Conservation (phyloP, 2,888 invertebrate genomes). For the Eristalis arbustorum region DNA sequence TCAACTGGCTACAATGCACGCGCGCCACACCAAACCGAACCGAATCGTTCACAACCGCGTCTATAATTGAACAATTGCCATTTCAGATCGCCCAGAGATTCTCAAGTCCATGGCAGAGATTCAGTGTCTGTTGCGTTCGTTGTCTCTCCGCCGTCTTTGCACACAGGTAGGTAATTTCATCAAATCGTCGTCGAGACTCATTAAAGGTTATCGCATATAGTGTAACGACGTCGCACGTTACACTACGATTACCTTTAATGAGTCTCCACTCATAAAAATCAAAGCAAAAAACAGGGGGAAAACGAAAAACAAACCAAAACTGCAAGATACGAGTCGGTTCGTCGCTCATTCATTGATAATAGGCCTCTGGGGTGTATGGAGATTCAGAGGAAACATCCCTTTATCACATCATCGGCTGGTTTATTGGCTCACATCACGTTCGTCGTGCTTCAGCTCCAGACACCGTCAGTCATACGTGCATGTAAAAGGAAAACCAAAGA, state of each 20-base stretch:
- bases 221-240: not conserved
- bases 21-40: slow-evolving; percentile 18
- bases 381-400: not conserved
- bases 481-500: not conserved
- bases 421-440: not conserved
- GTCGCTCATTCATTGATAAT: slow-evolving; percentile 21
- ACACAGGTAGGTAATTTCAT: slow-evolving; percentile 51
- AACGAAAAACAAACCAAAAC: not conserved
- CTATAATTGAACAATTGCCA: not conserved
- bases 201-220: slow-evolving; percentile 46
- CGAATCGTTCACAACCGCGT: slow-evolving; percentile 36
- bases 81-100: not conserved
- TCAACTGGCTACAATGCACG: not conserved
- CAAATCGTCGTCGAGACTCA: slow-evolving; percentile 48
- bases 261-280: not conserved
- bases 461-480: not conserved
- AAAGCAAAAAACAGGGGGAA: too few relatives aligned
- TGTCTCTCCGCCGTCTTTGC: not conserved
- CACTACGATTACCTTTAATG: too few relatives aligned
- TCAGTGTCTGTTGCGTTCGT: not conserved
- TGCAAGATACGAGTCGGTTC: not conserved
- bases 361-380: not conserved
- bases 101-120: not conserved
- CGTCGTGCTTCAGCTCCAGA: not conserved
- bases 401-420: not conserved